phyloP scores from a whole-genome alignment of 2,113 vertebrate species.

The Lophochroa leadbeateri region DNA sequence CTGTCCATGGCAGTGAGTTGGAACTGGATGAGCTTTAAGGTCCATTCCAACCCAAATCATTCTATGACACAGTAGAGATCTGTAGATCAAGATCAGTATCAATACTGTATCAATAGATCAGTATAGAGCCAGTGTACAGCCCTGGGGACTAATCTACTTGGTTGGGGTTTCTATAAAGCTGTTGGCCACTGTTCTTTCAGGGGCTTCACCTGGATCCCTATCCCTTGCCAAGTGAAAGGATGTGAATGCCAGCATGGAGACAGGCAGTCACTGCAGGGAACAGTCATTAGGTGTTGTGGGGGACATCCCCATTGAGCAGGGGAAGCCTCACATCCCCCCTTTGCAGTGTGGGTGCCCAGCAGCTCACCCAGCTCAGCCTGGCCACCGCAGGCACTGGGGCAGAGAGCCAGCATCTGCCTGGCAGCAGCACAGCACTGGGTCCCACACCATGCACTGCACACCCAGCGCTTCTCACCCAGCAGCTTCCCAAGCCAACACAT shows the following conservation, averaged over 20 bases:
- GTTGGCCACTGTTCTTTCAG: background rate
- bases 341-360: background rate
- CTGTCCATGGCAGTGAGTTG: too few species aligned
- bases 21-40: background rate
- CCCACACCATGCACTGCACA: too few species aligned
- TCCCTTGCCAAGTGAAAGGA: background rate
- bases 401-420: too few species aligned
- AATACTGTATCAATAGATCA: background rate
- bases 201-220: background rate
- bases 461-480: too few species aligned
- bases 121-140: background rate
- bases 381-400: background rate
- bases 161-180: background rate
- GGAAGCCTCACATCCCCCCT: background rate
- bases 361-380: background rate
- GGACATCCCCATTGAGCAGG: background rate
- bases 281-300: too few species aligned
- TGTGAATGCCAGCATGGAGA: fast-evolving
- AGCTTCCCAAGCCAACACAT: background rate
- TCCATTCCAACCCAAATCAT: background rate
- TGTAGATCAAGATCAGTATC: background rate
- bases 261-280: background rate
- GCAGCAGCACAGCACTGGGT: too few species aligned
- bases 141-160: too few species aligned
- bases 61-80: background rate